Base-by-base conservation (phyloP, 2,888 invertebrate species). In the Furcula furcula region DNA sequence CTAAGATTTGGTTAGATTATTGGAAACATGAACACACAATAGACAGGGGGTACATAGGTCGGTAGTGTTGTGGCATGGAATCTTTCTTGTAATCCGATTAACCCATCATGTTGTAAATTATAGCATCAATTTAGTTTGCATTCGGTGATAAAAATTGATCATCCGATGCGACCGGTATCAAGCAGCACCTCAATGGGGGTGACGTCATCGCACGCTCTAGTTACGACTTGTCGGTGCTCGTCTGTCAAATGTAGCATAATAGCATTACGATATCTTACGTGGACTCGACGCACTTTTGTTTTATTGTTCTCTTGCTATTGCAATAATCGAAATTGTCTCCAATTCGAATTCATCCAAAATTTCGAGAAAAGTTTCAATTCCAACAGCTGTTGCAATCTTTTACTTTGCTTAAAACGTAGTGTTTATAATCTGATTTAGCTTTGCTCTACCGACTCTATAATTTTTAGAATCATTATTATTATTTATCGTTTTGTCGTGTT, bases 171-270 rank as follows among this genome's bases (percentile, higher is more conserved):
- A 18, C 18, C 14, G 14, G 14, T 26, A 14, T 14, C 13, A 5
- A n/a, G 11, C 28, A 28, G 28, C 28, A 28, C 18, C 16, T 28
- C 28, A 28, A 28, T 28, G 70, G 63, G 42, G 49, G 36, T 81
- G 81, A 81, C 77, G 79, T 81, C 80, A 82, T 40, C 53, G 37
- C 52, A 76, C 76, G 80, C 77, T 80, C 82, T 67, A 79, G 78
- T 82, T 80, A 49, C 66, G 71, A 76, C 78, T 55, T 74, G 82
- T 77, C 68, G 57, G 62, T 52, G 64, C 63, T 44, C 44, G 68
- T 57, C 57, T 55, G 58, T 62, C 65, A 57, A 65, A 68, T 65
- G 65, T 64, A 55, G 65, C 62, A 65, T 63, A 56, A 61, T 64
- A 55, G 65, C 62, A 65, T 63, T 57, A 61, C 66, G 55, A 43